Conservation (phyloP, 2,797 vertebrate genomes). For the Pseudochaenichthys georgianus region DNA sequence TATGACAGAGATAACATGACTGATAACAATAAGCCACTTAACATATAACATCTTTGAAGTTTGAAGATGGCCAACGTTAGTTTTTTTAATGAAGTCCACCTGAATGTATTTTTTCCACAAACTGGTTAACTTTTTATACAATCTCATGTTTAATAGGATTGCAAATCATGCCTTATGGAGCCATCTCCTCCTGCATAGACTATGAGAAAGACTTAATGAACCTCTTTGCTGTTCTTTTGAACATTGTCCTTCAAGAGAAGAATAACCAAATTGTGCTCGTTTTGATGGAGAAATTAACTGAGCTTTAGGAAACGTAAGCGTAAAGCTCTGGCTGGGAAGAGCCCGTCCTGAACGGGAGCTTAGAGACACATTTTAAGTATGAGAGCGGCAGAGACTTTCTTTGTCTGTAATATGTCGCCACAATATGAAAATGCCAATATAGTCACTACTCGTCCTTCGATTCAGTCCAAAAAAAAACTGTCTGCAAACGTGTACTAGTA, state of each 20-base stretch:
- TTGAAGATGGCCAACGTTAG: neutral
- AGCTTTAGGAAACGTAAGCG: neutral
- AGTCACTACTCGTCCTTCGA: neutral
- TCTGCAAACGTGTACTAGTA: no score
- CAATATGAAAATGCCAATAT: neutral
- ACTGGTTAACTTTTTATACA: neutral
- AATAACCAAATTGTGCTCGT: neutral
- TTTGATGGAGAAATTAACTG: neutral
- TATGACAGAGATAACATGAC: neutral
- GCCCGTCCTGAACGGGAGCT: neutral
- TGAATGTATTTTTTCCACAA: neutral
- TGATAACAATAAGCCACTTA: neutral
- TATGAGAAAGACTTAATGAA: neutral
- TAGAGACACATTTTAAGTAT: neutral
- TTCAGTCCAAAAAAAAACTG: neutral
- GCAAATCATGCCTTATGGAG: neutral
- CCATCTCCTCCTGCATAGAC: no score
- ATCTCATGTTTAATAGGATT: neutral
- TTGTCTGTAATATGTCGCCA: neutral
- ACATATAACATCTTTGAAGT: neutral
- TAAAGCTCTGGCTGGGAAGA: neutral
- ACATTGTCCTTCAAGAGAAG: neutral
- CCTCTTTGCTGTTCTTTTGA: neutral
- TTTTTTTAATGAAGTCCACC: neutral
- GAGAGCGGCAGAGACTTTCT: neutral